These are phyloP conservation scores for Taxidea taxus DNA, from an alignment of 2,113 vertebrate genomes.

Conservation along the genomic window DNA sequence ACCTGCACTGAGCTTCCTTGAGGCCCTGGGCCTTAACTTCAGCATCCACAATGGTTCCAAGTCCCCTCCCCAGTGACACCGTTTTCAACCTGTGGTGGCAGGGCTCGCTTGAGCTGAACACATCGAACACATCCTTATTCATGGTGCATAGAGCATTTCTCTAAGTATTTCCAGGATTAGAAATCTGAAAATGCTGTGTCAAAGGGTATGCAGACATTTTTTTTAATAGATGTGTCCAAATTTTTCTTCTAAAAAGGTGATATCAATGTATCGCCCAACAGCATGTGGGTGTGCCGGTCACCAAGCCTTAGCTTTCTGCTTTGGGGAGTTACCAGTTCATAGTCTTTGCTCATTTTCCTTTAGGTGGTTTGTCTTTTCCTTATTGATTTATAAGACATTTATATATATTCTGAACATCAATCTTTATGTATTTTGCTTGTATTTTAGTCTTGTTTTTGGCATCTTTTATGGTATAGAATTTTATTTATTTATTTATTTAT, in stretches of 20 bases:
- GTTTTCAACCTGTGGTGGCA: background rate
- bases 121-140: background rate
- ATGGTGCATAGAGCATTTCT: background rate
- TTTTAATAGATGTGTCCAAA: background rate
- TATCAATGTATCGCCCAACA: background rate
- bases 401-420: background rate
- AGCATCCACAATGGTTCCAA: background rate
- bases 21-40: background rate
- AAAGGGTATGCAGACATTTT: background rate
- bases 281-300: rapidly evolving
- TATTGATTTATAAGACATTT: background rate
- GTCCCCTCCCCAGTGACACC: background rate
- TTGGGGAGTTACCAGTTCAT: background rate
- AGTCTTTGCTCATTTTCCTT: background rate
- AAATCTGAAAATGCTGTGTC: background rate
- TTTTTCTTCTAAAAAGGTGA: background rate
- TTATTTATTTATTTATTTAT: too few species aligned
- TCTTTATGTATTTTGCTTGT: background rate
- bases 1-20: background rate
- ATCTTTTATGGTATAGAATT: background rate
- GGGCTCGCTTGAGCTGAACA: background rate
- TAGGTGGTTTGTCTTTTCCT: background rate
- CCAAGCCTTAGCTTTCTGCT: background rate
- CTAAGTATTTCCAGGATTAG: background rate
- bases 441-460: background rate